Conservation (phyloP, 1,140 invertebrate species). For the Bombus pascuorum region DNA sequence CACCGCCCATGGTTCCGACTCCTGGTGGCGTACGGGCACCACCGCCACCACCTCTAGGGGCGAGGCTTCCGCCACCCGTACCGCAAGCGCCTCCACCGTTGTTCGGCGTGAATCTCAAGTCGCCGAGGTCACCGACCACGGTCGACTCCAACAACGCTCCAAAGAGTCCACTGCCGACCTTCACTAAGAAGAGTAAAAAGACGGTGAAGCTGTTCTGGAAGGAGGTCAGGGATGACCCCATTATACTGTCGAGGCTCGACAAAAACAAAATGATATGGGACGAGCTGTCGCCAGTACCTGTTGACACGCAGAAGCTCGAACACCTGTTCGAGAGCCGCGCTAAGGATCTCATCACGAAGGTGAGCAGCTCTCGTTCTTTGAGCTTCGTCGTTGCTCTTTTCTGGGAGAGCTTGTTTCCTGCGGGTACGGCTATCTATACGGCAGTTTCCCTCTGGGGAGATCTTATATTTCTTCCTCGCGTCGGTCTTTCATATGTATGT, state of each 20-base stretch:
- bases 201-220: slow-evolving; percentile 99
- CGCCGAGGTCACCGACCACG: slow-evolving; percentile 59
- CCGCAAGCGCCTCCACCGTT: slow-evolving; percentile 77
- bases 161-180: slow-evolving; percentile 79
- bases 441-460: too few species aligned
- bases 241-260: slow-evolving; percentile 86
- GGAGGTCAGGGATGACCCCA: slow-evolving; percentile 93
- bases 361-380: slow-evolving; percentile 76
- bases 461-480: neutral
- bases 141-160: slow-evolving; percentile 62
- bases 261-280: slow-evolving; percentile 95
- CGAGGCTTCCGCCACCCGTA: slow-evolving; percentile 79
- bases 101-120: slow-evolving; percentile 78
- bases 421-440: neutral
- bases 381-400: neutral
- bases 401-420: slow-evolving; percentile 10
- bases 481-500: neutral
- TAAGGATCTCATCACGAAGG: slow-evolving; percentile 97
- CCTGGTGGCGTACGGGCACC: slow-evolving; percentile 73
- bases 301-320: slow-evolving; percentile 97
- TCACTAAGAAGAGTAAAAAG: slow-evolving; percentile 94
- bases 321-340: slow-evolving; percentile 98
- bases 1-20: slow-evolving; percentile 84
- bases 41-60: slow-evolving; percentile 77
- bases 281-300: slow-evolving; percentile 90